Percentiles rank a stretch among this genome's conserved stretches.
Conservation (phyloP, 2,888 invertebrate genomes). For the Idaea straminata region DNA sequence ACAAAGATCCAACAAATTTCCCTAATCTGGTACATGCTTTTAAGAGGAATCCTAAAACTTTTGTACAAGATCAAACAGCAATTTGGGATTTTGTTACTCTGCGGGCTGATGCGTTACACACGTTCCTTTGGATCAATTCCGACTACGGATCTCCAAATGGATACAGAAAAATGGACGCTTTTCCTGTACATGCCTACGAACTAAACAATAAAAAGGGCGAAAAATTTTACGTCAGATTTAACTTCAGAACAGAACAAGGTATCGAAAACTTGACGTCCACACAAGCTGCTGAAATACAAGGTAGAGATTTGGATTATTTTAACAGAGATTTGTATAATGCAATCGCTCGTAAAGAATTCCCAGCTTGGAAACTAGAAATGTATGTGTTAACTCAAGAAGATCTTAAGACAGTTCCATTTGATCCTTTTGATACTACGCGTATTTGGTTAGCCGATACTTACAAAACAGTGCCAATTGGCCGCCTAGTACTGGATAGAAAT, state of each 20-base stretch:
- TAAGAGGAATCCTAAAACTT: constrained; percentile 93
- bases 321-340: constrained; percentile 90
- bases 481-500: constrained; percentile 46
- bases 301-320: constrained; percentile 89
- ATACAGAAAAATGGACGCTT: constrained; percentile 93
- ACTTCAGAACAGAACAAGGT: constrained; percentile 93
- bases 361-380: constrained; percentile 58
- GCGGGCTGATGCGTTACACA: constrained; percentile 89
- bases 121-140: constrained; percentile 86
- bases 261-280: constrained; percentile 85
- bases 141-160: constrained; percentile 95
- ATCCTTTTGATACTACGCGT: constrained; percentile 59
- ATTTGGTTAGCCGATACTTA: constrained; percentile 62
- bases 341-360: constrained; percentile 30
- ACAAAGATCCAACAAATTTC: constrained; percentile 91
- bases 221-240: constrained; percentile 91
- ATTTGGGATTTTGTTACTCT: constrained; percentile 93
- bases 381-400: constrained; percentile 49
- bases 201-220: constrained; percentile 87
- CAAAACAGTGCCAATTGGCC: constrained; percentile 47
- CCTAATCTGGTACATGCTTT: constrained; percentile 93
- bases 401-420: constrained; percentile 43
- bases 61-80: constrained; percentile 89
- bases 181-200: constrained; percentile 94
- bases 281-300: constrained; percentile 82